phyloP scores from a whole-genome alignment of 2,888 invertebrate genomes.

The Lysandra bellargus region DNA sequence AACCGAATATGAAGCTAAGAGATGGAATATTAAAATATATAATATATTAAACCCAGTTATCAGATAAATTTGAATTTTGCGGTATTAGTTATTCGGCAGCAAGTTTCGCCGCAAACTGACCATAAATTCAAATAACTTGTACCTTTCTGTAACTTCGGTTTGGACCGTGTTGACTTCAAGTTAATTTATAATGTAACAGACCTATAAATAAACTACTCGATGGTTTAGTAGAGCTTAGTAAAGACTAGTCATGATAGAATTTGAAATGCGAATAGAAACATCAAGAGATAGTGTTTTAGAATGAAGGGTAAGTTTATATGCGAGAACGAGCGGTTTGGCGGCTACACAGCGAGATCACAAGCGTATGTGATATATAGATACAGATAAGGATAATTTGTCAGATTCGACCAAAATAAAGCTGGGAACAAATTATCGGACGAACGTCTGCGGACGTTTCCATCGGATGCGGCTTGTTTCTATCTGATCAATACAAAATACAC shows the following conservation, averaged over 20 bases:
- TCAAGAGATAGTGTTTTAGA: not conserved
- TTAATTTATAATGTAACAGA: constrained; percentile 10
- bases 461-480: too few relatives aligned
- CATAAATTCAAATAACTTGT: constrained; percentile 20
- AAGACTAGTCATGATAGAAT: not conserved
- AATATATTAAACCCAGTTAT: not conserved
- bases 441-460: too few relatives aligned
- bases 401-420: too few relatives aligned
- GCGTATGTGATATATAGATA: too few relatives aligned
- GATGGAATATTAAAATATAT: not conserved
- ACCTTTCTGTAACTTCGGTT: constrained; percentile 11
- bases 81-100: constrained; percentile 16
- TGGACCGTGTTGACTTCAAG: constrained; percentile 8
- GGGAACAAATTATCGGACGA: too few relatives aligned
- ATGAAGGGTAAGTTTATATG: not conserved
- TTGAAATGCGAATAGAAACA: not conserved
- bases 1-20: not conserved
- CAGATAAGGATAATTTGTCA: too few relatives aligned
- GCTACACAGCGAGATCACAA: too few relatives aligned
- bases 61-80: constrained; percentile 22
- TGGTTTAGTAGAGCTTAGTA: not conserved
- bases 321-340: too few relatives aligned
- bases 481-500: too few relatives aligned
- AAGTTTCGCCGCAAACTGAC: constrained; percentile 8
- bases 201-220: not conserved